Evolutionary conservation across 2,113 vertebrate genomes (phyloP), one percentile per base, ranked within the genome.

Genomic region (Anseranas semipalmata): DNA sequence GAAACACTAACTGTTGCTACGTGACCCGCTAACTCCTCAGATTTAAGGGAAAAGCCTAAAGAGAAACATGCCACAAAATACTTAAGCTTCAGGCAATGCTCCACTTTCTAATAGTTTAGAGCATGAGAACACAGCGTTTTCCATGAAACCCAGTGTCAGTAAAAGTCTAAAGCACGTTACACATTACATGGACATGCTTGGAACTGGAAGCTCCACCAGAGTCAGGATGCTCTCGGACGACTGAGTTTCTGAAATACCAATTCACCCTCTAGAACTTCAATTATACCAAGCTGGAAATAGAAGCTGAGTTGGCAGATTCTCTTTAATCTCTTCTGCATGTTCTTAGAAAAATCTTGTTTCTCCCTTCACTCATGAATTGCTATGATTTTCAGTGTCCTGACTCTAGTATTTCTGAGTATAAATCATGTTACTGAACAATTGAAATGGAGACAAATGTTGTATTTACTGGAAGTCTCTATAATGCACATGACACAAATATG

Each of bases 21-120:
- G 81, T 95, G 94, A 96, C 86, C 92, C 17, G 7, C 59, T 90
- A 94, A 95, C 86, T 87, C 70, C 73, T 35, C 45, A 87, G 92
- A 75, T 89, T 94, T 87, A 79, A 76, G 63, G 32, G 52, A 92
- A 96, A 95, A 96, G 80, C 94, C 95, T 79, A 37, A 90, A 93
- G 90, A 96, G 92, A 97, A 95, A 96, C 91, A 94, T 59, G 77
- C 58, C 92, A 89, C 84, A 62, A 95, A 96, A 80, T 33, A 59
- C 77, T 97, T 93, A 93, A 94, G 86, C 92, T 90, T 78, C 78
- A 89, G 68, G 76, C 93, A 86, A 46, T 1, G 46, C 65, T 90
- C 56, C 63, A 25, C 33, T 66, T 88, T 83, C 52, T 66, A 62
- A 30, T 2, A 30, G 46, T 16, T 58, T 41, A 33, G 14, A 85